phyloP scores from a whole-genome alignment of 37 sponge, comb jelly and placozoan genomes.

The Geodia barretti region DNA sequence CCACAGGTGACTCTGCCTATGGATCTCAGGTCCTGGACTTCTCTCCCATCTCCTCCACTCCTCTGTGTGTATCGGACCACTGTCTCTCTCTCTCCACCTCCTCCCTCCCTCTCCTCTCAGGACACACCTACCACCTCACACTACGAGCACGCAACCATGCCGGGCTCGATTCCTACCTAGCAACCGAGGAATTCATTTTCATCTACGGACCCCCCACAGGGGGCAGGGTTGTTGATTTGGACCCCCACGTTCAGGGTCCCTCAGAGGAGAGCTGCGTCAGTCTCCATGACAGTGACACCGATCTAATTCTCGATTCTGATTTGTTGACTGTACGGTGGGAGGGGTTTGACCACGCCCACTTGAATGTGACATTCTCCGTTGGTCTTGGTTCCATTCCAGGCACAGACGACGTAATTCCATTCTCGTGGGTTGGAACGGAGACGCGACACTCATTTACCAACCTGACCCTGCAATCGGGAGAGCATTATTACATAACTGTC shows the following conservation, averaged over 20 bases:
- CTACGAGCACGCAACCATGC: conserved; percentile 44
- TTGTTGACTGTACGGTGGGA: conserved; percentile 32
- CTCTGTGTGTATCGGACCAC: conserved; percentile 19
- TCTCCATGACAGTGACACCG: conserved; percentile 37
- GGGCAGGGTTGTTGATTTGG: conserved; percentile 53
- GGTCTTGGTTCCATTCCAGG: conserved; percentile 55
- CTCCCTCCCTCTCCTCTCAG: conserved; percentile 15
- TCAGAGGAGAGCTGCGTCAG: neutral
- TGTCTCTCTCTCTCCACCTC: conserved; percentile 53
- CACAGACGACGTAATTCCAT: conserved; percentile 10
- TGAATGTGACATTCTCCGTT: conserved; percentile 33
- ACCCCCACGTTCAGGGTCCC: neutral
- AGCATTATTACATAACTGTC: conserved; percentile 56
- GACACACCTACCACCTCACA: conserved; percentile 50
- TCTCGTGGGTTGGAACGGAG: neutral
- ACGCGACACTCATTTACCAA: conserved; percentile 28
- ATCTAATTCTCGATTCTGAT: conserved; percentile 21
- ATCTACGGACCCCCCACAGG: neutral
- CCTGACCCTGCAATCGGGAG: conserved; percentile 9
- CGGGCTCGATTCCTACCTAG: conserved; percentile 27
- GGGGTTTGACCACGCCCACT: conserved; percentile 26
- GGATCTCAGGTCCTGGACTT: conserved; percentile 24
- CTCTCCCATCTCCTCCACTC: neutral
- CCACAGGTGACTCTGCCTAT: conserved; percentile 39
- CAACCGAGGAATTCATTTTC: conserved; percentile 16